Conservation (phyloP, 2,113 vertebrate genomes). For the Nothobranchius kuhntae region DNA sequence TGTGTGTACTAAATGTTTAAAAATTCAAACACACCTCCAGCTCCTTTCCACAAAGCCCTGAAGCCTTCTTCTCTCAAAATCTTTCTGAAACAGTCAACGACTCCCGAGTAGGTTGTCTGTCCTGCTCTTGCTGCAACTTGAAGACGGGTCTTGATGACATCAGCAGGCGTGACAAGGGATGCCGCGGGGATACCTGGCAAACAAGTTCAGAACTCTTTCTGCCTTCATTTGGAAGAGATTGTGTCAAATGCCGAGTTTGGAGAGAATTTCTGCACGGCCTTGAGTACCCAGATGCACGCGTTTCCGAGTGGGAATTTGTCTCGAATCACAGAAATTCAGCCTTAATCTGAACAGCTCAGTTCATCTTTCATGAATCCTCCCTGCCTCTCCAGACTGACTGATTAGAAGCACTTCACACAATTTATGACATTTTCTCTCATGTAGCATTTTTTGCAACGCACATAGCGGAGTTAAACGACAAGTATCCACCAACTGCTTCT, state of each 20-base stretch:
- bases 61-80: constrained; percentile 93
- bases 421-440: neutral
- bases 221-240: too few relatives aligned
- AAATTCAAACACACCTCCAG: constrained; percentile 82
- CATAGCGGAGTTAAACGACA: too few relatives aligned
- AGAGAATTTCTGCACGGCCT: too few relatives aligned
- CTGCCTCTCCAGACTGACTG: too few relatives aligned
- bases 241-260: too few relatives aligned
- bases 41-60: constrained; percentile 94
- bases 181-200: constrained; percentile 92
- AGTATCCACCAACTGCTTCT: neutral
- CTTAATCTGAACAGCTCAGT: too few relatives aligned
- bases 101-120: constrained; percentile 92
- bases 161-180: constrained; percentile 96
- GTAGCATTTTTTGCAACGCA: neutral
- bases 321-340: too few relatives aligned
- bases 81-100: constrained; percentile 94
- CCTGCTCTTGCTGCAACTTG: constrained; percentile 96
- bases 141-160: constrained; percentile 98
- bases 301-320: too few relatives aligned
- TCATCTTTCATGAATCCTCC: too few relatives aligned
- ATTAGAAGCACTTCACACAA: neutral
- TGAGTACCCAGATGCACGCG: too few relatives aligned
- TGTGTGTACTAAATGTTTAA: neutral
- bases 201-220: neutral